phyloP scores from a whole-genome alignment of 2,113 vertebrate species.

The Melanerpes formicivorus region DNA sequence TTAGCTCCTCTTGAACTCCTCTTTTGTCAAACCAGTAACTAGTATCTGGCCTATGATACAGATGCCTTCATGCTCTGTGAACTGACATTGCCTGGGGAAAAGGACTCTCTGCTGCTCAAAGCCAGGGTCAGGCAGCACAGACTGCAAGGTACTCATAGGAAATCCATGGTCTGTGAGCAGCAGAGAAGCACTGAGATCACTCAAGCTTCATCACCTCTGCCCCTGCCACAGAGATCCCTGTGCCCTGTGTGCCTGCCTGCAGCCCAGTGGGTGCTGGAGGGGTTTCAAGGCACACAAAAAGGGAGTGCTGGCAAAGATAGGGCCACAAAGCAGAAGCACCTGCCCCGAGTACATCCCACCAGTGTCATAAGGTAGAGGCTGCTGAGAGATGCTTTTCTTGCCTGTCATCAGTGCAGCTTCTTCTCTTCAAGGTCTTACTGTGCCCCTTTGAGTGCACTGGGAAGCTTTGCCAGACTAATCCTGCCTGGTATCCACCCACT shows the following conservation, averaged over 20 bases:
- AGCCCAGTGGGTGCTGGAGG: neutral
- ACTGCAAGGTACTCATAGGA: fast-evolving
- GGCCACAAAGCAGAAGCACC: neutral
- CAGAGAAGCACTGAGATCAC: neutral
- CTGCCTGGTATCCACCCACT: constrained; percentile 46
- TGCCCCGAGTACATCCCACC: fast-evolving
- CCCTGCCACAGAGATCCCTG: neutral
- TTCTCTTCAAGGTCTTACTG: constrained; percentile 54
- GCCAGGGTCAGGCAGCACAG: neutral
- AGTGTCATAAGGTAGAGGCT: neutral
- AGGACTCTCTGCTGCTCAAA: neutral
- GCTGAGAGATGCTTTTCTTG: neutral
- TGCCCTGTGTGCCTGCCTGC: fast-evolving
- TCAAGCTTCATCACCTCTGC: neutral
- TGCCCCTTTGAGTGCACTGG: constrained; percentile 17
- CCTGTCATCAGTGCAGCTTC: constrained; percentile 54
- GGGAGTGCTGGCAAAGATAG: neutral
- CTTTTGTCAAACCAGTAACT: neutral
- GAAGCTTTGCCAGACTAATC: constrained; percentile 67
- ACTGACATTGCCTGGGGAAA: neutral
- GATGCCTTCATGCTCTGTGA: neutral
- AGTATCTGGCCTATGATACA: neutral
- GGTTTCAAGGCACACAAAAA: fast-evolving
- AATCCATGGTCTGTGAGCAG: neutral
- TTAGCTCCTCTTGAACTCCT: neutral